These are phyloP conservation scores for Electrona antarctica DNA, from an alignment of 2,113 vertebrate genomes.

Conservation along the genomic window DNA sequence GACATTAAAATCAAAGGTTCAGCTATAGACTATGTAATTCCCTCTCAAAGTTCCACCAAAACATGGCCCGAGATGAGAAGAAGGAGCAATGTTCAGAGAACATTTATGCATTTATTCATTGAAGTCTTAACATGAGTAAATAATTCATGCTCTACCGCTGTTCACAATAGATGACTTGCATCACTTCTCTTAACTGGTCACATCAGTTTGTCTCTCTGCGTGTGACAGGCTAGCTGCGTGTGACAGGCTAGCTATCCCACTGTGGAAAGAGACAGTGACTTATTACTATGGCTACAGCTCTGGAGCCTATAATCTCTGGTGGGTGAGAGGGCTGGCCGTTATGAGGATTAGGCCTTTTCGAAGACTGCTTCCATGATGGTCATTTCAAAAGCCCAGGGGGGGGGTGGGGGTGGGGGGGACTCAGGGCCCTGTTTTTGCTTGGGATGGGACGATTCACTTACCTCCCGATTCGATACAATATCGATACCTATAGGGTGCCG, in stretches of 20 bases:
- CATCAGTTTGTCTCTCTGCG: slow-evolving; percentile 18
- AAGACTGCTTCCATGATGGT: too few species aligned
- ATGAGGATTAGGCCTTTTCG: not conserved
- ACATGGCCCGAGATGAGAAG: slow-evolving; percentile 34
- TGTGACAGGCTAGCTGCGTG: too few species aligned
- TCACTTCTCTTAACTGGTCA: slow-evolving; percentile 17
- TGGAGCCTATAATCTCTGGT: slow-evolving; percentile 13
- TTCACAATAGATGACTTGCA: slow-evolving; percentile 24
- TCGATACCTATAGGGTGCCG: too few species aligned
- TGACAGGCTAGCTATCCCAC: not conserved
- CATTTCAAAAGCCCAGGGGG: not conserved
- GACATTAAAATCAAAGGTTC: not conserved
- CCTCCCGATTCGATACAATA: too few species aligned
- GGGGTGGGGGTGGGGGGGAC: too few species aligned
- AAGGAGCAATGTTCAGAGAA: slow-evolving; percentile 32
- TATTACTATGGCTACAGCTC: slow-evolving; percentile 1
- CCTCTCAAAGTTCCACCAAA: not conserved
- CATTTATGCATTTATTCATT: slow-evolving; percentile 48
- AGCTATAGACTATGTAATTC: not conserved
- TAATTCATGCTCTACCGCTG: slow-evolving; percentile 43
- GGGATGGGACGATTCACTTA: too few species aligned
- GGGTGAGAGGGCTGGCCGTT: not conserved
- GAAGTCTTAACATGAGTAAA: slow-evolving; percentile 45
- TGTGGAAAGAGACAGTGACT: slow-evolving; percentile 13
- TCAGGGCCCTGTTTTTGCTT: too few species aligned